These are phyloP conservation scores for Botia kubotai DNA, from an alignment of 2,797 vertebrate genomes.

Conservation along the genomic window DNA sequence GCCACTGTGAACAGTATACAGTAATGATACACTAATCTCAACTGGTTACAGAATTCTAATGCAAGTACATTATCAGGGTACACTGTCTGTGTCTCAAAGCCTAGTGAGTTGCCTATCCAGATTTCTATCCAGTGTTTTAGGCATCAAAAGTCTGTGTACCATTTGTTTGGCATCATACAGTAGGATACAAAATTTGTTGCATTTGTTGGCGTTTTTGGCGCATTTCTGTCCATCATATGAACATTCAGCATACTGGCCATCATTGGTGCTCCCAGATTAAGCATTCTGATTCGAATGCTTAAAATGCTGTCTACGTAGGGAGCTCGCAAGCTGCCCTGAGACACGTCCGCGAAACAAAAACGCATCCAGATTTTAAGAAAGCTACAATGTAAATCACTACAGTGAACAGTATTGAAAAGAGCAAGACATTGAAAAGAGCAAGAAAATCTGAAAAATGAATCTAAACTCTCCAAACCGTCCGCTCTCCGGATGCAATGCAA, in stretches of 20 bases:
- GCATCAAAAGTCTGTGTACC: not conserved
- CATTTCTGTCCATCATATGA: no score
- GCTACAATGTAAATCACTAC: not conserved
- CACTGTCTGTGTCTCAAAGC: not conserved
- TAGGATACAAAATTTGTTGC: no score
- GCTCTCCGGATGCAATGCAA: not conserved
- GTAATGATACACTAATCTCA: not conserved
- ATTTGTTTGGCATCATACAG: no score
- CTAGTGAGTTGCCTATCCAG: no score
- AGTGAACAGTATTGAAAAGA: not conserved
- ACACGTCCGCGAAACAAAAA: slow-evolving; percentile 26
- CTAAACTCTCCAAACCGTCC: not conserved
- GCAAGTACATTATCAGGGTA: not conserved
- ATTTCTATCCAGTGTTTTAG: no score
- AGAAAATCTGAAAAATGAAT: not conserved
- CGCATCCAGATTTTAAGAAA: slow-evolving; percentile 2
- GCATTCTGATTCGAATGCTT: not conserved
- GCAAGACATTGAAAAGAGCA: not conserved
- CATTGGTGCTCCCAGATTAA: no score
- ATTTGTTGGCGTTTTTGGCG: no score
- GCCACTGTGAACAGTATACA: not conserved
- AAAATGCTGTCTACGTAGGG: not conserved
- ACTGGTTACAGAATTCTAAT: no score
- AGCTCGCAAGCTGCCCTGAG: not conserved
- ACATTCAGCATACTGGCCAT: not conserved